These are phyloP conservation scores for Melanostoma scalare DNA, from an alignment of 2,888 invertebrate genomes.

Conservation along the genomic window DNA sequence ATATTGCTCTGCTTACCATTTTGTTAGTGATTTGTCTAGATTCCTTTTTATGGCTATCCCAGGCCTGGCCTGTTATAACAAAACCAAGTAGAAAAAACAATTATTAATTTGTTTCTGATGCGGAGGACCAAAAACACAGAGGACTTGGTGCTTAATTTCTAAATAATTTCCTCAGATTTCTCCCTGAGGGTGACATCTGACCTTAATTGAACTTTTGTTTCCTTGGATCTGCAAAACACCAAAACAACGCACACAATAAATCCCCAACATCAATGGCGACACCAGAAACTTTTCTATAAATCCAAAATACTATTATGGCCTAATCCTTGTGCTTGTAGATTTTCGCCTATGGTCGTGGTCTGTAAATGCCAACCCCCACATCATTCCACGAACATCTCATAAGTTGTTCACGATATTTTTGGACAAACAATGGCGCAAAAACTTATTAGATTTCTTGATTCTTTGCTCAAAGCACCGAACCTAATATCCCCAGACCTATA, in stretches of 20 bases:
- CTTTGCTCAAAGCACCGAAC: constrained; percentile 47
- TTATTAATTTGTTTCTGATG: too few relatives aligned
- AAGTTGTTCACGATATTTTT: constrained; percentile 34
- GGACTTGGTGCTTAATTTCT: constrained; percentile 10
- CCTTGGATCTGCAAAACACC: constrained; percentile 27
- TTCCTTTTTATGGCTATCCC: too few relatives aligned
- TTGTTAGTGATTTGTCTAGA: too few relatives aligned
- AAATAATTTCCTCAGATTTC: constrained; percentile 39
- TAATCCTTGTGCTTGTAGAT: background rate
- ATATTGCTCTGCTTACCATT: too few relatives aligned
- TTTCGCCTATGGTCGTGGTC: too few relatives aligned
- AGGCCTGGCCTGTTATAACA: too few relatives aligned
- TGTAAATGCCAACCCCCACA: too few relatives aligned
- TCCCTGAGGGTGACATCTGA: constrained; percentile 13
- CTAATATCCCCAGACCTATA: constrained; percentile 30
- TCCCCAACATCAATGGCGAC: background rate
- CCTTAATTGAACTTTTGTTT: constrained; percentile 56
- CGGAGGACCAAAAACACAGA: constrained; percentile 12
- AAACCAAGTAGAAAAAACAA: too few relatives aligned
- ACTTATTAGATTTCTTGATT: constrained; percentile 51
- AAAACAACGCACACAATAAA: constrained; percentile 27
- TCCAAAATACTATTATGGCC: constrained; percentile 30
- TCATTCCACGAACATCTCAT: background rate
- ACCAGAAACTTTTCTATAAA: constrained; percentile 19
- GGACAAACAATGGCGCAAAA: constrained; percentile 50